Conservation (phyloP, 2,113 vertebrate species). For the Calypte anna region DNA sequence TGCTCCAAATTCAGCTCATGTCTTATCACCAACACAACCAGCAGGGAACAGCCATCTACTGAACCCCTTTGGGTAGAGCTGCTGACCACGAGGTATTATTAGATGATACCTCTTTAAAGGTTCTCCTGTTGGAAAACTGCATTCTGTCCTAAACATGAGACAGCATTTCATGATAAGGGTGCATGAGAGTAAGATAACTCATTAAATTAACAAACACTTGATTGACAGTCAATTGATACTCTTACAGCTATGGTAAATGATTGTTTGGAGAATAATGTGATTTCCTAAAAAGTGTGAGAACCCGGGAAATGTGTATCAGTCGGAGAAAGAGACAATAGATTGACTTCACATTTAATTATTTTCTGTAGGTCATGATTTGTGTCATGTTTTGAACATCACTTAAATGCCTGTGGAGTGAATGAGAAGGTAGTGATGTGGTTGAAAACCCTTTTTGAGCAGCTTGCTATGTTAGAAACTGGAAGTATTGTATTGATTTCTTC, state of each 20-base stretch:
- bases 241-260: neutral
- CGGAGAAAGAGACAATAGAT: neutral
- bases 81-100: neutral
- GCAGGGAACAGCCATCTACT: neutral
- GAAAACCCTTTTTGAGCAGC: neutral
- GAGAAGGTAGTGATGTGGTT: neutral
- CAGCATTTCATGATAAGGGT: neutral
- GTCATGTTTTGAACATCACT: neutral
- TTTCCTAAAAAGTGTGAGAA: neutral
- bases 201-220: neutral
- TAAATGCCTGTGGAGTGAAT: neutral
- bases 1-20: accelerated
- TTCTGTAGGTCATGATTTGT: neutral
- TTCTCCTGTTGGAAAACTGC: neutral
- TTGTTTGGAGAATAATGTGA: neutral
- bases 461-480: neutral
- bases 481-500: neutral
- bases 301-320: neutral
- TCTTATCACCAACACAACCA: neutral
- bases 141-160: neutral
- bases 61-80: neutral
- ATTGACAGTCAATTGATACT: neutral
- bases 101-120: neutral
- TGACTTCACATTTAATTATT: neutral
- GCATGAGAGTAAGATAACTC: neutral